These are phyloP conservation scores for Mimumesa dahlbomi DNA, from an alignment of 2,888 invertebrate species.

Conservation along the genomic window DNA sequence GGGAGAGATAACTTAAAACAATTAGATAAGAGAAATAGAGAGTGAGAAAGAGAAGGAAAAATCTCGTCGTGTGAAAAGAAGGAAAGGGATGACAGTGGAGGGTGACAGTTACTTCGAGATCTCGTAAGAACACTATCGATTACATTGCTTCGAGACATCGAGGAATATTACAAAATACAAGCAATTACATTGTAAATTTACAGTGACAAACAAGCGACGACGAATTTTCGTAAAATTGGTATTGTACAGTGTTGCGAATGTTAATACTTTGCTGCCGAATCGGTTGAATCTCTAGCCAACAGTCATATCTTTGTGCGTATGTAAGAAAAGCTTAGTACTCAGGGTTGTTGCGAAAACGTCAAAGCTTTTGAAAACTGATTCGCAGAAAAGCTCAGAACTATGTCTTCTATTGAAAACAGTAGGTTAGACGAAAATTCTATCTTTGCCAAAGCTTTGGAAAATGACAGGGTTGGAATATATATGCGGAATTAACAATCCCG, in stretches of 20 bases:
- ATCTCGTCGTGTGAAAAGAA: constrained; percentile 1
- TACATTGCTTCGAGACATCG: constrained; percentile 37
- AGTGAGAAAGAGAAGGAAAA: too few species aligned
- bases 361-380: not conserved
- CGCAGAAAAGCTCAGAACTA: not conserved
- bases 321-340: not conserved
- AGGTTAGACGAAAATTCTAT: not conserved
- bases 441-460: not conserved
- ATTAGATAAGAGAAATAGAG: not conserved
- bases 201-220: not conserved
- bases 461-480: constrained; percentile 15
- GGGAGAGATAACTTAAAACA: not conserved
- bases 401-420: not conserved
- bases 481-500: constrained; percentile 1
- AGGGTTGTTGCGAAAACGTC: not conserved
- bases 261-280: too few species aligned
- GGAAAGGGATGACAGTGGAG: constrained; percentile 8
- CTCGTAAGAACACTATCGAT: constrained; percentile 41
- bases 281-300: too few species aligned
- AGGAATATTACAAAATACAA: constrained; percentile 47
- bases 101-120: constrained; percentile 21
- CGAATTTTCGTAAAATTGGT: not conserved
- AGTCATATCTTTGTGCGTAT: too few species aligned
- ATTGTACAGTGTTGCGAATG: too few species aligned
- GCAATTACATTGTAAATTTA: constrained; percentile 43